Conservation (phyloP, 2,888 invertebrate species). For the Blera fallax region DNA sequence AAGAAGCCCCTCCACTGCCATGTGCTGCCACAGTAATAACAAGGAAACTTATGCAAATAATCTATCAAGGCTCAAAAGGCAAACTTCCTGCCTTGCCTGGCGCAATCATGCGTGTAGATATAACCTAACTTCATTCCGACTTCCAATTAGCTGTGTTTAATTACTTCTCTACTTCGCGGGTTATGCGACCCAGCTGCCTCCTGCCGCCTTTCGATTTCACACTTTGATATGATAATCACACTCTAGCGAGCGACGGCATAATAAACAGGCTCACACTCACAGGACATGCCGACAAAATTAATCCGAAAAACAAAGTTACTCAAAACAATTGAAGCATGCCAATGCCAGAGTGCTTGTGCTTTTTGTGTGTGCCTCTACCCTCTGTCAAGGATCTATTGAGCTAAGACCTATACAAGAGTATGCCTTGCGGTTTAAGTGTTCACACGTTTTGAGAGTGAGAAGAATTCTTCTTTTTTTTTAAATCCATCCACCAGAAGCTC, state of each 20-base stretch:
- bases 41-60: not conserved
- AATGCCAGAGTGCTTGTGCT: not conserved
- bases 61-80: not conserved
- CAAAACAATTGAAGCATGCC: not conserved
- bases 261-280: not conserved
- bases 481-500: not conserved
- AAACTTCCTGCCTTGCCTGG: not conserved
- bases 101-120: not conserved
- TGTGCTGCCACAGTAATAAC: not conserved
- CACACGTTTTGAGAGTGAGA: not conserved
- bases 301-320: not conserved
- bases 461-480: not conserved
- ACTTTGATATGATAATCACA: constrained; percentile 43
- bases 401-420: not conserved
- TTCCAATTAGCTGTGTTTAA: constrained; percentile 21
- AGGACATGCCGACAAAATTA: too few species aligned
- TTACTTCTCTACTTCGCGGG: not conserved
- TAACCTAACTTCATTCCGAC: not conserved
- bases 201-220: constrained; percentile 2
- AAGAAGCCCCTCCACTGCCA: not conserved
- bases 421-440: constrained; percentile 4
- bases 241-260: not conserved
- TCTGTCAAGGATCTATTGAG: not conserved
- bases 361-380: not conserved
- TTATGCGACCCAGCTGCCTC: not conserved